Conservation (phyloP, 2,113 vertebrate genomes). For the Prinia subflava region DNA sequence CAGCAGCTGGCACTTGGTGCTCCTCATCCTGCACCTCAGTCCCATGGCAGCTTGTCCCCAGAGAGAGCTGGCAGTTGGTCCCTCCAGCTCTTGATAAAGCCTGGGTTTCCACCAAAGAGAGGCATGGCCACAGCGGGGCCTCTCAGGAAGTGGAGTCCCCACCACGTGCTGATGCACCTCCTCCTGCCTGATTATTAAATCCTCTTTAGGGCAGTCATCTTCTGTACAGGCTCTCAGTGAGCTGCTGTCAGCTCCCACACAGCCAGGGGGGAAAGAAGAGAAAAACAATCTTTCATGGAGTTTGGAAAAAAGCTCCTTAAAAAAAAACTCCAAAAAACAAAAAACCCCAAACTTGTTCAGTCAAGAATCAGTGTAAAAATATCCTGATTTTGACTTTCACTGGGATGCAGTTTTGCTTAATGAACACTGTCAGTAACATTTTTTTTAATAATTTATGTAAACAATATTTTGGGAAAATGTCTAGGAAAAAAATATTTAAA, state of each 20-base stretch:
- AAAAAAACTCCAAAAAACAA: not conserved
- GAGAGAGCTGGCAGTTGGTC: not conserved
- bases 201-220: not conserved
- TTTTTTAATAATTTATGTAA: not conserved
- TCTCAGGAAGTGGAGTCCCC: slow-evolving; percentile 60
- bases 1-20: slow-evolving; percentile 66
- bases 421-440: not conserved
- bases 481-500: not conserved
- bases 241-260: not conserved
- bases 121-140: slow-evolving; percentile 12
- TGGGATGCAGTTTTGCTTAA: not conserved
- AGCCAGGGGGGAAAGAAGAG: not conserved
- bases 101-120: not conserved
- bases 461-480: not conserved
- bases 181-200: not conserved
- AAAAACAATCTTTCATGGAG: not conserved
- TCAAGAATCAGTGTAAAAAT: not conserved
- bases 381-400: not conserved
- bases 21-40: slow-evolving; percentile 27
- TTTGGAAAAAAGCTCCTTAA: not conserved
- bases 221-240: not conserved
- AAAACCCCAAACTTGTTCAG: not conserved
- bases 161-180: not conserved
- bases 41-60: slow-evolving; percentile 11
- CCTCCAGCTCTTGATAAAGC: slow-evolving; percentile 43